A percentile compares a stretch with the other conserved stretches of the same genome.
Evolutionary conservation across 2,888 invertebrate species (phyloP).

Genomic region (Agrilus biguttatus): DNA sequence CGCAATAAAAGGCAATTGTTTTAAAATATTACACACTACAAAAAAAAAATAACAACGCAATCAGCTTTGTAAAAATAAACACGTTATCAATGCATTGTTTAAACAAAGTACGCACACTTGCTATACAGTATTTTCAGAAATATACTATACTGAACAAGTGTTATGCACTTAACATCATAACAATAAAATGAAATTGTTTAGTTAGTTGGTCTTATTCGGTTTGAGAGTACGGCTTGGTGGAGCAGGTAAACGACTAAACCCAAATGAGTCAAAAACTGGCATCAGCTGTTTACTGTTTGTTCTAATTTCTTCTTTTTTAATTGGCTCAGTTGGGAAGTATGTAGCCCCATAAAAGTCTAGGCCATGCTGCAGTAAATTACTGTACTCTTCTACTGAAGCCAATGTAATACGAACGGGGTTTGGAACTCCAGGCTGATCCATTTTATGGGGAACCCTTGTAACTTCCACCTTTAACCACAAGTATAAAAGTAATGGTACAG

Average conservation of each 20-base stretch:
- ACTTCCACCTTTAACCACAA: conserved; percentile 44
- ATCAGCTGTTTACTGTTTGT: conserved; percentile 39
- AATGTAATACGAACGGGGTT: conserved; percentile 59
- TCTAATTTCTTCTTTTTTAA: conserved; percentile 44
- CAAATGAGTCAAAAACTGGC: conserved; percentile 74
- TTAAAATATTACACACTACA: too few species aligned
- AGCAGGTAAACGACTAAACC: conserved; percentile 70
- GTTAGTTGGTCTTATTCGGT: conserved; percentile 11
- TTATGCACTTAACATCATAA: too few species aligned
- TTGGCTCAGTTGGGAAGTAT: conserved; percentile 69
- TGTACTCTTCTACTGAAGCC: conserved; percentile 62
- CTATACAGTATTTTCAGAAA: too few species aligned
- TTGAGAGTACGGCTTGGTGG: conserved; percentile 56
- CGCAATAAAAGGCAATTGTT: too few species aligned
- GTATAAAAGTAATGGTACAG: too few species aligned
- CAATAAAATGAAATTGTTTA: too few species aligned
- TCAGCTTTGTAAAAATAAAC: too few species aligned
- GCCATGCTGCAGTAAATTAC: conserved; percentile 66
- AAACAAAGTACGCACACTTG: too few species aligned
- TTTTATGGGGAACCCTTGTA: conserved; percentile 38
- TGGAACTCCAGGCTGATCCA: conserved; percentile 42
- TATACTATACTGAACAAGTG: too few species aligned
- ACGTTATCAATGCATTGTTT: too few species aligned
- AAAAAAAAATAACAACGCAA: too few species aligned
- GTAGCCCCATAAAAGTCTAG: conserved; percentile 80